These are phyloP conservation scores for Panzeria rudis DNA, from an alignment of 2,888 invertebrate species.

Conservation along the genomic window DNA sequence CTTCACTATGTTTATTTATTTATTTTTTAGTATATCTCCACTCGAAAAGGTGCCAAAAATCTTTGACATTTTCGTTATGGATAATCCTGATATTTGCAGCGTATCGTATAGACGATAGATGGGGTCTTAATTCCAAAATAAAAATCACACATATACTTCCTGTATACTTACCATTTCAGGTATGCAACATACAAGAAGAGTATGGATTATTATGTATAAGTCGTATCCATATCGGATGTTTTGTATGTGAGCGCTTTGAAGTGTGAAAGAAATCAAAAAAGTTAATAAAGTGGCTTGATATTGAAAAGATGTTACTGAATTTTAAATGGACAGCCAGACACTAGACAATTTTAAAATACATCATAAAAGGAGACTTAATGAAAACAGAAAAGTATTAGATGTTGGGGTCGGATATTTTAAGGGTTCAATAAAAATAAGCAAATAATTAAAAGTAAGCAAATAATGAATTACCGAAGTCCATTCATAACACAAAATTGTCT, in stretches of 20 bases:
- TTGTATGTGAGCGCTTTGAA: conserved; percentile 45
- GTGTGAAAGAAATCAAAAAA: conserved; percentile 47
- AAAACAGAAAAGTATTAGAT: no score
- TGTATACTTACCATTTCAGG: background rate
- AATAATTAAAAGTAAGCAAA: no score
- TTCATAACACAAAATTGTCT: no score
- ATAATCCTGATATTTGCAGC: conserved; percentile 39
- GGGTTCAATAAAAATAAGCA: no score
- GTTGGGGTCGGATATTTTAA: no score
- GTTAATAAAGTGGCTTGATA: conserved; percentile 63
- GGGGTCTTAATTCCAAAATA: conserved; percentile 55
- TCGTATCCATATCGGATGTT: conserved; percentile 15
- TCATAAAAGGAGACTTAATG: no score
- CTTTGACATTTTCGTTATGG: conserved; percentile 45
- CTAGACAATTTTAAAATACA: conserved; percentile 8
- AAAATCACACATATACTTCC: background rate
- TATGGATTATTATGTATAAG: background rate
- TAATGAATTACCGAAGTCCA: no score
- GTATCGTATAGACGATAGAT: conserved; percentile 37
- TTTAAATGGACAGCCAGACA: conserved; percentile 31
- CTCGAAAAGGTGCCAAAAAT: conserved; percentile 60
- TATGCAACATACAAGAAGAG: conserved; percentile 1
- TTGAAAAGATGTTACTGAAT: conserved; percentile 31
- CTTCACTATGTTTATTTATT: background rate
- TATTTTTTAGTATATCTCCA: background rate